These are phyloP conservation scores for Euzetes globulus DNA, from an alignment of 2,888 invertebrate genomes.

Conservation along the genomic window DNA sequence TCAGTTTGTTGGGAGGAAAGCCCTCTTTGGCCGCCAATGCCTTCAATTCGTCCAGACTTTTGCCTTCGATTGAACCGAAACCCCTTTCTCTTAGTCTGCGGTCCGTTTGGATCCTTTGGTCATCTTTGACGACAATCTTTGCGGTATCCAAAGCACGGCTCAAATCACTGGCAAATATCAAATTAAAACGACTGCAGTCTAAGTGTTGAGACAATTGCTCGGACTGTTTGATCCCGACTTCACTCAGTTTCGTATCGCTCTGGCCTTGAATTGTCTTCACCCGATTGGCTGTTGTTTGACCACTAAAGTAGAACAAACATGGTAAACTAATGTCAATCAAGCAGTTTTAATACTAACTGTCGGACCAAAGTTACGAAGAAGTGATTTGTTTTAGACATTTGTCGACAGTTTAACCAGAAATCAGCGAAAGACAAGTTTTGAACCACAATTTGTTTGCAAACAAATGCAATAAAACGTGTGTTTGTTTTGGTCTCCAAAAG, in stretches of 20 bases:
- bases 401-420: neutral
- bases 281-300: slow-evolving; percentile 35
- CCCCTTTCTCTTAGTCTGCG: slow-evolving; percentile 28
- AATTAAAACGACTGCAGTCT: neutral
- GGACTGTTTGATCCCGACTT: slow-evolving; percentile 29
- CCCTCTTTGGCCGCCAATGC: slow-evolving; percentile 14
- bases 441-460: neutral
- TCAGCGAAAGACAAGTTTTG: neutral
- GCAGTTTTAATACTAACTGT: slow-evolving; percentile 15
- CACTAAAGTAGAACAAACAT: no score
- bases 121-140: slow-evolving; percentile 19
- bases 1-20: neutral
- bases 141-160: slow-evolving; percentile 35
- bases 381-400: slow-evolving; percentile 5
- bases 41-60: slow-evolving; percentile 24
- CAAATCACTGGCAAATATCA: slow-evolving; percentile 34
- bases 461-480: neutral
- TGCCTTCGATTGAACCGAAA: slow-evolving; percentile 34
- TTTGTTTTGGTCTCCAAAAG: neutral
- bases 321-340: no score
- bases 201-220: slow-evolving; percentile 24
- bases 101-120: slow-evolving; percentile 21
- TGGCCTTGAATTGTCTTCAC: slow-evolving; percentile 35
- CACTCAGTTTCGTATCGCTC: slow-evolving; percentile 32
- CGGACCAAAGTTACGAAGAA: slow-evolving; percentile 31